Evolutionary conservation across 1,140 invertebrate genomes (phyloP), one percentile per base, ranked within the genome.

Genomic region (Leguminivora glycinivorella): DNA sequence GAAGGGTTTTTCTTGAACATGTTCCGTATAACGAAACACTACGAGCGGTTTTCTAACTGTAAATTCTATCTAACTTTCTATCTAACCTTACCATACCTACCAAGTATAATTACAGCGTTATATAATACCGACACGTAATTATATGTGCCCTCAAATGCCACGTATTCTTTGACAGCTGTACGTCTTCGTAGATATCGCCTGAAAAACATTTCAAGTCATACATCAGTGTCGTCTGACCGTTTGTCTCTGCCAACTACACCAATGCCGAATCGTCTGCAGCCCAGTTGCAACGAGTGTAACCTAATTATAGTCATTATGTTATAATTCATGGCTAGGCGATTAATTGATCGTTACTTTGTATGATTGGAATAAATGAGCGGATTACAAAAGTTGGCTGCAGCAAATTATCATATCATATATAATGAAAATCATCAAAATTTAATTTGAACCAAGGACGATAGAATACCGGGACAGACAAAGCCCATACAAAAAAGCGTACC

Each of bases 151-250:
- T 52, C 47, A 52, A 52, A 52, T 52, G 22, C 47, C 47, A 10
- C 19, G 47, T 22, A 43, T 43, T 22, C n/a, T 52, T 22, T 52
- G 47, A 52, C 47, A 52, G 47, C 47, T 52, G 19, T 52, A 52
- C 47, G 17, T 52, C 47, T 52, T 52, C 47, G 47, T 52, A 52
- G 5, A 22, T 52, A 52, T 22, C 47, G 47, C 19, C 19, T 52
- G 47, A 52, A 52, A 77, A 80, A 84, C 82, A 84, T 83, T 77
- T 70, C 70, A 67, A 70, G 73, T 74, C 78, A 81, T 87, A 81
- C 78, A 87, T 87, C 85, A 87, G 77, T 82, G 85, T 85, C 83
- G 83, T 73, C 75, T 66, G 71, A 72, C 70, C 75, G 74, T 72
- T 71, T 76, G 74, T 81, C 81, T 79, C 70, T 88, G 85, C 81